phyloP scores from a whole-genome alignment of 2,113 vertebrate species.

The Empidonax alnorum region DNA sequence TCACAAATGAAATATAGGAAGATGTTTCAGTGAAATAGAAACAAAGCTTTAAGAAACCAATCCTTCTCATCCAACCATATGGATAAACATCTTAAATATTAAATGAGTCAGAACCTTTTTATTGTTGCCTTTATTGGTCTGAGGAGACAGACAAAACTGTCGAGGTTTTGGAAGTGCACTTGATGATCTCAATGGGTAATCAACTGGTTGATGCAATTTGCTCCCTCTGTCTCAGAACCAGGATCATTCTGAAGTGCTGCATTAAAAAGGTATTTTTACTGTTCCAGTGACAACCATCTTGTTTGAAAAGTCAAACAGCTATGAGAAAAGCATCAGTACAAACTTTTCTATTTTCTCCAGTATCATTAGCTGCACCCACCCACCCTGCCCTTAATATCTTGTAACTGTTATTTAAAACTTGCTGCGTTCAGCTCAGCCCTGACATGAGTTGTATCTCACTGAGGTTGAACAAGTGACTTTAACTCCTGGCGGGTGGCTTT shows the following conservation, averaged over 20 bases:
- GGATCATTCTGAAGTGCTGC: not conserved
- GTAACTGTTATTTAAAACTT: not conserved
- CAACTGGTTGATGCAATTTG: not conserved
- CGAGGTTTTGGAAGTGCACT: not conserved
- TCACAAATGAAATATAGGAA: not conserved
- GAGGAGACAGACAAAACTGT: not conserved
- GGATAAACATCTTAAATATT: not conserved
- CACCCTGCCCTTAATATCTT: not conserved
- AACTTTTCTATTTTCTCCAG: not conserved
- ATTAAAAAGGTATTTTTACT: not conserved
- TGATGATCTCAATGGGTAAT: not conserved
- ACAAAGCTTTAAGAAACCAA: not conserved
- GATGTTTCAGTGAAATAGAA: not conserved
- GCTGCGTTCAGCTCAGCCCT: fast-evolving
- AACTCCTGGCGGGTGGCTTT: not conserved
- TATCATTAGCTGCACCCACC: not conserved
- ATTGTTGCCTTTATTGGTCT: not conserved
- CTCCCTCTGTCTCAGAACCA: not conserved
- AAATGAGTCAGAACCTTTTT: not conserved
- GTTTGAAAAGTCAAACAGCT: not conserved
- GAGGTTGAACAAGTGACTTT: not conserved
- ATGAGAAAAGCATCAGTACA: not conserved
- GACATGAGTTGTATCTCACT: not conserved
- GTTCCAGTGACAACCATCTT: not conserved
- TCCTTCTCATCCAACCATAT: not conserved